These are phyloP conservation scores for Rousettus madagascariensis DNA, from an alignment of 2,797 vertebrate species.

Conservation along the genomic window DNA sequence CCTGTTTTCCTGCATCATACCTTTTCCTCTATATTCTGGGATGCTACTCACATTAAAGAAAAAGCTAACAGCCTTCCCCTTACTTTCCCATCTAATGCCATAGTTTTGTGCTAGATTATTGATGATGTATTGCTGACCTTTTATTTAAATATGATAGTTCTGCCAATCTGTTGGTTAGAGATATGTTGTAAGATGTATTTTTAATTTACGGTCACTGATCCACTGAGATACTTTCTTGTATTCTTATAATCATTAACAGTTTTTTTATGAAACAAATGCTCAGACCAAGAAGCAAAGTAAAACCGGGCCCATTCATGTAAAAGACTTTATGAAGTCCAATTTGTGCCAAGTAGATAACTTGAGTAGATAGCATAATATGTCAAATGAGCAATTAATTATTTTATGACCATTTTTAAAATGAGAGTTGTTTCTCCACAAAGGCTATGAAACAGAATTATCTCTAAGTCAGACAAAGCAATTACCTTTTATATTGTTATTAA, in stretches of 20 bases:
- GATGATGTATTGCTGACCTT: neutral
- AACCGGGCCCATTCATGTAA: constrained; percentile 28
- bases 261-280: constrained; percentile 49
- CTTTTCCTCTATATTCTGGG: neutral
- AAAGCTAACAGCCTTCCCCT: neutral
- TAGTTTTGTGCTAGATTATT: neutral
- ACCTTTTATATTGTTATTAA: neutral
- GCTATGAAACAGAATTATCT: neutral
- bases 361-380: constrained; percentile 22
- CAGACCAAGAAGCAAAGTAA: constrained; percentile 49
- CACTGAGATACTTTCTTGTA: constrained; percentile 20
- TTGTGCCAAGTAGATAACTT: constrained; percentile 44
- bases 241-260: constrained; percentile 43
- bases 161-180: neutral
- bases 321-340: constrained; percentile 37
- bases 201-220: neutral
- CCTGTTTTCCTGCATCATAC: neutral
- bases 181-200: neutral
- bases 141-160: constrained; percentile 15
- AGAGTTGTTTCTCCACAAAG: neutral
- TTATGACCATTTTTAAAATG: neutral
- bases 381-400: constrained; percentile 27
- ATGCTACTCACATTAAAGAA: neutral
- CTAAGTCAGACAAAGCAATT: neutral
- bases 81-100: neutral